Evolutionary conservation across 37 sponge, comb jelly and placozoan species (phyloP).

Genomic region (Chondrosia reniformis): DNA sequence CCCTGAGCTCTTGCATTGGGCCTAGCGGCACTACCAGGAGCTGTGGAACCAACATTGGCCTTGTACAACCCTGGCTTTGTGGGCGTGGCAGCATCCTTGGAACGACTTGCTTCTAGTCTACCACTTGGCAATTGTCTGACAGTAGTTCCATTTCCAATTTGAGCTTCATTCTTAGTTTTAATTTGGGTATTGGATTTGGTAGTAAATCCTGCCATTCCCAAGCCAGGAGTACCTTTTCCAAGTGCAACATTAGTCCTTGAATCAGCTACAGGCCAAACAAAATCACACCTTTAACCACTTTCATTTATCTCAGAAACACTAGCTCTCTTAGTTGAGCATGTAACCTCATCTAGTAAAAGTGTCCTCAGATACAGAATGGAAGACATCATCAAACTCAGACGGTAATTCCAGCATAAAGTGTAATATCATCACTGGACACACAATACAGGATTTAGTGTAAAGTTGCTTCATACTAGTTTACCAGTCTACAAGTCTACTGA

Average conservation of each 20-base stretch:
- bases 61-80: not conserved
- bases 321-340: too few species aligned
- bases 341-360: too few species aligned
- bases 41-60: not conserved
- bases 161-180: not conserved
- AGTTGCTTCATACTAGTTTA: too few species aligned
- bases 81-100: not conserved
- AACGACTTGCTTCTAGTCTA: not conserved
- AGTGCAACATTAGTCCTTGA: constrained; percentile 60
- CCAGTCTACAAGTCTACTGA: too few species aligned
- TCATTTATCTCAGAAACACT: too few species aligned
- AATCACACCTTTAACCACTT: too few species aligned
- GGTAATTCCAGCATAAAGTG: too few species aligned
- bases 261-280: constrained; percentile 30
- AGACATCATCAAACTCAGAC: too few species aligned
- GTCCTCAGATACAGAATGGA: too few species aligned
- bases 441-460: too few species aligned
- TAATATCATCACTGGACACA: too few species aligned
- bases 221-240: constrained; percentile 21
- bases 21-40: not conserved
- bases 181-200: constrained; percentile 25
- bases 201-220: constrained; percentile 30
- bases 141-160: not conserved
- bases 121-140: not conserved
- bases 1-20: too few species aligned